Evolutionary conservation across 1,140 invertebrate species (phyloP).

Genomic region (Centruroides sculpturatus): DNA sequence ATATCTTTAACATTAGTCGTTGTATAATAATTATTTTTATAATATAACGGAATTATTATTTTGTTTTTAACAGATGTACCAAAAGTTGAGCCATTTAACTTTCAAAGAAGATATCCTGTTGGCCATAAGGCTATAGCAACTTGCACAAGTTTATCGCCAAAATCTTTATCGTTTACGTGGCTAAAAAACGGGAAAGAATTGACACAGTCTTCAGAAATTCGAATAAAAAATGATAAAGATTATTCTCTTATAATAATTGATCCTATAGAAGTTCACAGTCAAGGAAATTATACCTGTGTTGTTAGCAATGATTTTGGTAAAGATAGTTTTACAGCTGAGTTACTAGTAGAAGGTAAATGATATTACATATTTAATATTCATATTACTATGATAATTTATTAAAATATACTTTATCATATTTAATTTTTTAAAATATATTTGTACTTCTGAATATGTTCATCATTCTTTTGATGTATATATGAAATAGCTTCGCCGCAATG

Average conservation of each 20-base stretch:
- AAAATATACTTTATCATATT: too few species aligned
- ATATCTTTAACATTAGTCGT: too few species aligned
- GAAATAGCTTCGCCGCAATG: slow-evolving; percentile 36
- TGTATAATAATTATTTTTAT: too few species aligned
- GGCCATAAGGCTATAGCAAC: slow-evolving; percentile 6
- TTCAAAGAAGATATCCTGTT: slow-evolving; percentile 1
- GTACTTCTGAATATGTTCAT: too few species aligned
- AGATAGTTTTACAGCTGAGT: slow-evolving; percentile 2
- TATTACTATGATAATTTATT: too few species aligned
- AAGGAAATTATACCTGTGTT: slow-evolving; percentile 18
- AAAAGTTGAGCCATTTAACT: slow-evolving; percentile 9
- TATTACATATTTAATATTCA: neutral
- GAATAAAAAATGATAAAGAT: slow-evolving; percentile 1
- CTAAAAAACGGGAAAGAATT: neutral
- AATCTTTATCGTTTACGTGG: neutral
- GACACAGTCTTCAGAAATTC: neutral
- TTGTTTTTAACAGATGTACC: neutral
- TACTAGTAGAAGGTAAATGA: slow-evolving; percentile 7
- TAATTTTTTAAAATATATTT: too few species aligned
- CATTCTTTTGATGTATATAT: too few species aligned
- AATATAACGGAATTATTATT: too few species aligned
- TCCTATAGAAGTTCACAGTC: neutral
- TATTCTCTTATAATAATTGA: slow-evolving; percentile 9
- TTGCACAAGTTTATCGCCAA: neutral
- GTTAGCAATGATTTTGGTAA: slow-evolving; percentile 8